Evolutionary conservation across 2,113 vertebrate species (phyloP).

Genomic region (Sorex fumeus): DNA sequence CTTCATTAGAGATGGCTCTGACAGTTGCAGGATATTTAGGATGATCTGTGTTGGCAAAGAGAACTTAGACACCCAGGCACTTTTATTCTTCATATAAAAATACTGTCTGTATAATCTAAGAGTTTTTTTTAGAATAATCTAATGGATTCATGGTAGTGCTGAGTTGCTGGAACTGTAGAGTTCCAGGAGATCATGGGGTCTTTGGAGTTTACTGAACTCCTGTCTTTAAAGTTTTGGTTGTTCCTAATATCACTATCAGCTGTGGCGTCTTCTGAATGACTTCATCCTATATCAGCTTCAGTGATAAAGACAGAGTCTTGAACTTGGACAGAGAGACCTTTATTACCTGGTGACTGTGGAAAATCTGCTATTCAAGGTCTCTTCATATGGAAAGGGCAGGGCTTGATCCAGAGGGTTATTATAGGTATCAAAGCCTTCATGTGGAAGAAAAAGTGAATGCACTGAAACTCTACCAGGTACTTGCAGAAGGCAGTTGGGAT

Average conservation of each 20-base stretch:
- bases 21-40: not conserved
- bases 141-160: not conserved
- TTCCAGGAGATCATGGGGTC: not conserved
- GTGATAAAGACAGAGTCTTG: not conserved
- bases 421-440: not conserved
- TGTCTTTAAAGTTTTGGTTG: not conserved
- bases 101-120: not conserved
- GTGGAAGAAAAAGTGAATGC: not conserved
- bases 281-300: not conserved
- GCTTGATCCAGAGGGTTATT: not conserved
- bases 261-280: not conserved
- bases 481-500: not conserved
- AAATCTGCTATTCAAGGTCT: not conserved
- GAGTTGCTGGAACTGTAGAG: not conserved
- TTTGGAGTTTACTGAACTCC: not conserved
- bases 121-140: not conserved
- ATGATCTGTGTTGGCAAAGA: not conserved
- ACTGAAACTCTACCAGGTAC: not conserved
- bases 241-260: not conserved
- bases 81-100: not conserved
- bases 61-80: not conserved
- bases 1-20: conserved; percentile 19
- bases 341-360: not conserved
- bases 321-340: not conserved
- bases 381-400: not conserved